These are phyloP conservation scores for Lacerta agilis DNA, from an alignment of 2,797 vertebrate genomes.

Conservation along the genomic window DNA sequence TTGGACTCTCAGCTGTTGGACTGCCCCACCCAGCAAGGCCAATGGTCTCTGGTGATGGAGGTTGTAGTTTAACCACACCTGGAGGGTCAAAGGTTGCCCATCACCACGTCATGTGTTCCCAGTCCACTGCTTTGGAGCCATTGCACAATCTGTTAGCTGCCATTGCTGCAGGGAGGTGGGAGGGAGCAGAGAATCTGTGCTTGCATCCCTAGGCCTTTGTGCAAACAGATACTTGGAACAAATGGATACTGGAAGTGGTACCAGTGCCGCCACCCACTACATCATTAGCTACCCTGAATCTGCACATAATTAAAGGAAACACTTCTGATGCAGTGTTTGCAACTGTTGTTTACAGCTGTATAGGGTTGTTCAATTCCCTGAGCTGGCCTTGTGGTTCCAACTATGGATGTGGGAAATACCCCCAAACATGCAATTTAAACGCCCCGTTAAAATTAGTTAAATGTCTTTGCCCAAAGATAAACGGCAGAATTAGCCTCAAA, in stretches of 20 bases:
- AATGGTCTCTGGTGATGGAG: no score
- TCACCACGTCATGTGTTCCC: neutral
- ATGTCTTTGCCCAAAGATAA: neutral
- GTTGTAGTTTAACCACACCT: no score
- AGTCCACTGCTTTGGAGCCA: neutral
- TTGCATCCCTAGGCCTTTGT: neutral
- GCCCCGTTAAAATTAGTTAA: neutral
- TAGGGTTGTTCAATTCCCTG: neutral
- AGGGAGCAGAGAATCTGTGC: neutral
- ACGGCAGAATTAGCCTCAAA: conserved; percentile 1
- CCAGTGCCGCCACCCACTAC: neutral
- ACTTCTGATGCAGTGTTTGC: neutral
- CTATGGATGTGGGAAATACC: neutral
- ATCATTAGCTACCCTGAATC: neutral
- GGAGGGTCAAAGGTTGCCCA: no score
- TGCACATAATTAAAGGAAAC: neutral
- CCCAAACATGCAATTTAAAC: neutral
- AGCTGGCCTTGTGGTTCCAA: neutral
- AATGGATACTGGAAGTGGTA: neutral
- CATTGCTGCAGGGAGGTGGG: no score
- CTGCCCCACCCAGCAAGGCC: no score
- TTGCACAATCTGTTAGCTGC: neutral
- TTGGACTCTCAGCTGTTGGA: no score
- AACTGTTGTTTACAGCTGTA: neutral
- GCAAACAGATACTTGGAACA: neutral